These are phyloP conservation scores for Chaenocephalus aceratus DNA, from an alignment of 2,113 vertebrate species.

Conservation along the genomic window DNA sequence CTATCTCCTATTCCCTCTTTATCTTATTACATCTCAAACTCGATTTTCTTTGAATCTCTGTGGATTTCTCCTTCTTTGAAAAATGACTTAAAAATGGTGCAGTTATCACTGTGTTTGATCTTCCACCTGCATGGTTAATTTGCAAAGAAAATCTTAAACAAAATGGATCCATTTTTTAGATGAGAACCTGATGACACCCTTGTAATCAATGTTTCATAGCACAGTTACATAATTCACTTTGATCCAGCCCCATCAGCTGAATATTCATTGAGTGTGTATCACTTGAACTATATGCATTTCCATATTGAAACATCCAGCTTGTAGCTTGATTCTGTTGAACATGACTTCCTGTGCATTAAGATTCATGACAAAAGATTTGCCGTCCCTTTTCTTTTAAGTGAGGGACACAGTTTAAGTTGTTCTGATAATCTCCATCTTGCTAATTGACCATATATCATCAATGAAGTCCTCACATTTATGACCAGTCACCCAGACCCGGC, in stretches of 20 bases:
- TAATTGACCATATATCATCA: slow-evolving; percentile 23
- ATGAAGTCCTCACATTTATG: background rate
- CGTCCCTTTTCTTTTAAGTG: slow-evolving; percentile 7
- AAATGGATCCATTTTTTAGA: slow-evolving; percentile 43
- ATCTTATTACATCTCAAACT: slow-evolving; percentile 5
- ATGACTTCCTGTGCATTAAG: slow-evolving; percentile 19
- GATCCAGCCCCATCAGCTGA: slow-evolving; percentile 41
- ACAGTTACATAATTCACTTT: slow-evolving; percentile 70
- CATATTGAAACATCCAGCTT: slow-evolving; percentile 16
- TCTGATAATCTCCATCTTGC: slow-evolving; percentile 33
- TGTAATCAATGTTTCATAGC: slow-evolving; percentile 59
- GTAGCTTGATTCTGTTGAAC: background rate
- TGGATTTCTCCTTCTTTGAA: background rate
- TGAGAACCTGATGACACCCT: slow-evolving; percentile 52
- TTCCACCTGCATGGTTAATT: slow-evolving; percentile 18
- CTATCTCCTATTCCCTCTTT: slow-evolving; percentile 5
- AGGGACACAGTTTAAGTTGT: slow-evolving; percentile 24
- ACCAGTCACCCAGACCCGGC: background rate
- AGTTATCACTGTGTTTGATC: slow-evolving; percentile 27
- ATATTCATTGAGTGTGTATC: slow-evolving; percentile 59
- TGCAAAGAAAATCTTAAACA: slow-evolving; percentile 1
- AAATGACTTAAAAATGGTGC: slow-evolving; percentile 6
- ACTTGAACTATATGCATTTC: slow-evolving; percentile 46
- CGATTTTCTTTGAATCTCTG: background rate
- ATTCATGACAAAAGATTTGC: slow-evolving; percentile 25